phyloP scores from a whole-genome alignment of 2,113 vertebrate genomes.

The Melanocharis versteri region DNA sequence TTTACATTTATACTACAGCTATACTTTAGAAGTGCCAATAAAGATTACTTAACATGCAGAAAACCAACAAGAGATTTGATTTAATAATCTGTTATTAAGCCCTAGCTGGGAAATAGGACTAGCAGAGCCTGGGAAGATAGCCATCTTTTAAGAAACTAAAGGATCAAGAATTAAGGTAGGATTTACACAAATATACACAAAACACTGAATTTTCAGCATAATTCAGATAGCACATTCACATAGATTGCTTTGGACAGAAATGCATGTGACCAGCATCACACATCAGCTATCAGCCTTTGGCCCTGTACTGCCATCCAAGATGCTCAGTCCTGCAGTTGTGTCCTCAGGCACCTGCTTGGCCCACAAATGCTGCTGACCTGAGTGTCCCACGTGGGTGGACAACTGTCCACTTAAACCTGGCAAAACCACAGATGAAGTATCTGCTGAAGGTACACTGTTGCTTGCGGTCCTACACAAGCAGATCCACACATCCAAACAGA shows the following conservation, averaged over 20 bases:
- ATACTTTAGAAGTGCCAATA: not conserved
- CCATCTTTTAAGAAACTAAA: not conserved
- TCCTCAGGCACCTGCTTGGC: not conserved
- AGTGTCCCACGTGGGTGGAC: fast-evolving
- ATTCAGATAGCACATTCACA: not conserved
- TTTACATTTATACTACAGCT: not conserved
- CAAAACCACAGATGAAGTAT: not conserved
- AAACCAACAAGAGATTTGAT: not conserved
- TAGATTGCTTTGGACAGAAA: not conserved
- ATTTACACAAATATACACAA: not conserved
- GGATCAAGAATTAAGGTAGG: not conserved
- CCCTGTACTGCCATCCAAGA: not conserved
- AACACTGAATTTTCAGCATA: not conserved
- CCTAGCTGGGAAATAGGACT: not conserved
- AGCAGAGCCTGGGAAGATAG: not conserved
- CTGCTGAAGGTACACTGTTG: not conserved
- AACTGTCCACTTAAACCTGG: not conserved
- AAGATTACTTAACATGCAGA: not conserved
- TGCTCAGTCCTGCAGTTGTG: not conserved
- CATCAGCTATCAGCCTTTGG: not conserved
- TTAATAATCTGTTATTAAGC: not conserved
- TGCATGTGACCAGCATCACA: not conserved
- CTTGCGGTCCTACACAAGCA: not conserved
- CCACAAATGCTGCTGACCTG: not conserved
- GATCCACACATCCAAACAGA: not conserved